Evolutionary conservation across 1,140 invertebrate species (phyloP).

Genomic region (Panulirus ornatus): DNA sequence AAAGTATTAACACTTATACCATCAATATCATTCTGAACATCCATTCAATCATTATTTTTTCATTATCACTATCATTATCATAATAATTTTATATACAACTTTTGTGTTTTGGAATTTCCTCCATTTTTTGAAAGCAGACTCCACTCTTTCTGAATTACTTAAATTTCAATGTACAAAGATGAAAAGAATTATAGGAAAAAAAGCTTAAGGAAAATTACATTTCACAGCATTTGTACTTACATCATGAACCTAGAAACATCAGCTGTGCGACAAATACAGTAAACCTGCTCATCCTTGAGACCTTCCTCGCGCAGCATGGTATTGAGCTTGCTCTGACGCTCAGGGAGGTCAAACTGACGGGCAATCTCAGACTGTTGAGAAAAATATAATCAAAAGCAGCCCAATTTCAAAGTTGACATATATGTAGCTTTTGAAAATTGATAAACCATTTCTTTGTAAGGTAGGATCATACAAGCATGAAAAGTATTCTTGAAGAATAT

Average conservation of each 20-base stretch:
- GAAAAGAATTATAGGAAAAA: no score
- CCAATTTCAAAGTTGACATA: neutral
- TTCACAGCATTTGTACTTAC: conserved; percentile 80
- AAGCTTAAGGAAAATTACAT: conserved; percentile 25
- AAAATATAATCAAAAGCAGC: neutral
- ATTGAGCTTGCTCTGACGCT: conserved; percentile 94
- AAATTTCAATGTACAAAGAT: no score
- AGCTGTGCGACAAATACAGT: conserved; percentile 95
- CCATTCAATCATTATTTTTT: no score
- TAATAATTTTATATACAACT: no score
- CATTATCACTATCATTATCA: no score
- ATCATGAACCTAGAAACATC: conserved; percentile 98
- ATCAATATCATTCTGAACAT: no score
- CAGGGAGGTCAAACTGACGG: conserved; percentile 91
- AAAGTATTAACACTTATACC: no score
- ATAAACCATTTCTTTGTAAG: neutral
- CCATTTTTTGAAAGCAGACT: no score
- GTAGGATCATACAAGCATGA: neutral
- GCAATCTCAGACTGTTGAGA: conserved; percentile 87
- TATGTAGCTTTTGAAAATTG: neutral
- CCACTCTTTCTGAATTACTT: no score
- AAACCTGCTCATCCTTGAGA: conserved; percentile 86
- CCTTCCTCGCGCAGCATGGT: conserved; percentile 84
- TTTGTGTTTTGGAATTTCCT: no score
- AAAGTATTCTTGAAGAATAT: neutral